These are phyloP conservation scores for Drosophila guanche DNA, from an alignment of 1,140 invertebrate genomes.

Conservation along the genomic window DNA sequence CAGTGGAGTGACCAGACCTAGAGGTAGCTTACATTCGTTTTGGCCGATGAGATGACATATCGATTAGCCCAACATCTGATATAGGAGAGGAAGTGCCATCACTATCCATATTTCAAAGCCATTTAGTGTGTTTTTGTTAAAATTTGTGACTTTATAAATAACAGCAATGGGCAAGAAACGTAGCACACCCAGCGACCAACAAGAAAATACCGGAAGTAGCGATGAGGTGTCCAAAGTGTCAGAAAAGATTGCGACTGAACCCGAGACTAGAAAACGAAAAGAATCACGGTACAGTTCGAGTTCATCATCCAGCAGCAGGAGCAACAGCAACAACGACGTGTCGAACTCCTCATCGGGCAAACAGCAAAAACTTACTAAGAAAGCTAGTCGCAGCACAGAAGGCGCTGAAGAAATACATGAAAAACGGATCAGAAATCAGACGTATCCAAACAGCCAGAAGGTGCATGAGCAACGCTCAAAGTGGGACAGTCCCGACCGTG, in stretches of 20 bases:
- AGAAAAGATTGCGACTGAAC: conserved; percentile 17
- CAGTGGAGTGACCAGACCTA: not conserved
- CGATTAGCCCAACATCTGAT: not conserved
- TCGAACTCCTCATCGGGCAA: conserved; percentile 10
- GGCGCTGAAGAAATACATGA: conserved; percentile 5
- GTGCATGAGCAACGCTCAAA: conserved; percentile 71
- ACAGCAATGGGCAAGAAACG: conserved; percentile 15
- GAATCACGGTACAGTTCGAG: conserved; percentile 18
- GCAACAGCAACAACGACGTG: conserved; percentile 3
- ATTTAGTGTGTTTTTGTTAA: conserved; percentile 23
- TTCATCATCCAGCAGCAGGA: conserved; percentile 19
- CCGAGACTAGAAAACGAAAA: conserved; percentile 17
- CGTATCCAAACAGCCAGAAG: conserved; percentile 1
- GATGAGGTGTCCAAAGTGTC: conserved; percentile 19
- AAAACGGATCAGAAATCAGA: conserved; percentile 7
- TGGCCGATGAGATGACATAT: conserved; percentile 2
- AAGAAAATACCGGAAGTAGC: not conserved
- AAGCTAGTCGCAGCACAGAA: conserved; percentile 4
- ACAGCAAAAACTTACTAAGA: conserved; percentile 25
- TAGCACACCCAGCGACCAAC: conserved; percentile 9
- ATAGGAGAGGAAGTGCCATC: not conserved
- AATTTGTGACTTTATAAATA: not conserved
- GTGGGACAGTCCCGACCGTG: conserved; percentile 71
- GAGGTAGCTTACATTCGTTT: too few species aligned
- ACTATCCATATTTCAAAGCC: conserved; percentile 30